These are phyloP conservation scores for Gephyroberyx darwinii DNA, from an alignment of 2,797 vertebrate genomes.

Conservation along the genomic window DNA sequence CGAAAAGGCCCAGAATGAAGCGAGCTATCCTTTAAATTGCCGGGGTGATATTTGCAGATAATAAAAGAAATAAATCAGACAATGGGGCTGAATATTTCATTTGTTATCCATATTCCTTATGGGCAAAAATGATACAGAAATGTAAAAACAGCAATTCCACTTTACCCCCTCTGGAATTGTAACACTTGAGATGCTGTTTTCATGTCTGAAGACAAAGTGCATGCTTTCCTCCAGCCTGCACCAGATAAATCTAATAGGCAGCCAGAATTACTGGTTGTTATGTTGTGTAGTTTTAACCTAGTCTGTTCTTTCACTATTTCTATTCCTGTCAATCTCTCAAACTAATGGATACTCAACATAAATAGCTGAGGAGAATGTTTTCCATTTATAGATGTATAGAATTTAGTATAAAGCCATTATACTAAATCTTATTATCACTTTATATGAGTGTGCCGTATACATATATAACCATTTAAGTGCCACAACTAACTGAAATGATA, in stretches of 20 bases:
- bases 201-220: constrained; percentile 83
- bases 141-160: constrained; percentile 87
- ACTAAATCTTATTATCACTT: not conserved
- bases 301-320: constrained; percentile 70
- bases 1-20: constrained; percentile 81
- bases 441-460: not conserved
- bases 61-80: constrained; percentile 94
- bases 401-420: constrained; percentile 37
- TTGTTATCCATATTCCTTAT: constrained; percentile 93
- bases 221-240: constrained; percentile 75
- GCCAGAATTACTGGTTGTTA: constrained; percentile 84
- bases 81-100: constrained; percentile 91
- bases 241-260: constrained; percentile 84
- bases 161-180: constrained; percentile 83
- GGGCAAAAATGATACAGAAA: constrained; percentile 88
- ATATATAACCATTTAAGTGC: not conserved
- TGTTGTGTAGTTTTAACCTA: constrained; percentile 81
- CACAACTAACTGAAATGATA: not conserved
- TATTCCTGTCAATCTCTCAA: constrained; percentile 75
- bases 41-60: constrained; percentile 85
- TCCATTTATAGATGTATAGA: constrained; percentile 66
- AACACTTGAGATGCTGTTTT: constrained; percentile 84
- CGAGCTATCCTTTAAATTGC: constrained; percentile 86
- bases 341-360: constrained; percentile 65
- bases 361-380: constrained; percentile 49